These are phyloP conservation scores for Poeciliopsis turrubarensis DNA, from an alignment of 2,113 vertebrate genomes.

Conservation along the genomic window DNA sequence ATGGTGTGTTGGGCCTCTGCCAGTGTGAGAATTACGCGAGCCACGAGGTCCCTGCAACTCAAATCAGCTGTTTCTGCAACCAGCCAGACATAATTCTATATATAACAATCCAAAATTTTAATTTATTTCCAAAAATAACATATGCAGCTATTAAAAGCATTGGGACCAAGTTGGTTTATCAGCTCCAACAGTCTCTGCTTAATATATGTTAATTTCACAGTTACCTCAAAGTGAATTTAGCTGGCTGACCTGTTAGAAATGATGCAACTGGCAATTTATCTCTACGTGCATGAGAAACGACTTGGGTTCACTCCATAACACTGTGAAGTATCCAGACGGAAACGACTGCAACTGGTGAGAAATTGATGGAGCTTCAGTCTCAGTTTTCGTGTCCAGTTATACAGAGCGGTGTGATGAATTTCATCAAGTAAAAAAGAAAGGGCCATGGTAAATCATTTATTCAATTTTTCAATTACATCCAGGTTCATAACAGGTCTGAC, in stretches of 20 bases:
- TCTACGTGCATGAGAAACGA: slow-evolving; percentile 17
- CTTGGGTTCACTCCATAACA: neutral
- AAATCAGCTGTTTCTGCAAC: slow-evolving; percentile 63
- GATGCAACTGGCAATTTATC: slow-evolving; percentile 46
- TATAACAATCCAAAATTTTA: slow-evolving; percentile 63
- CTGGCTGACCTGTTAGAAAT: slow-evolving; percentile 15
- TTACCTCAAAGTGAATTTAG: slow-evolving; percentile 29
- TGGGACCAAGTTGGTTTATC: slow-evolving; percentile 58
- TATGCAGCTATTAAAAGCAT: slow-evolving; percentile 60
- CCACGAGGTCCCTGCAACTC: slow-evolving; percentile 59
- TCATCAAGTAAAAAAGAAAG: slow-evolving; percentile 13
- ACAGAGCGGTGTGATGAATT: slow-evolving; percentile 18
- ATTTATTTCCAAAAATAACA: slow-evolving; percentile 62
- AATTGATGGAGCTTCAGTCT: slow-evolving; percentile 7
- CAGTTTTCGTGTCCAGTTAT: slow-evolving; percentile 19
- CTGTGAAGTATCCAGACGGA: neutral
- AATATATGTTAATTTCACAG: slow-evolving; percentile 56
- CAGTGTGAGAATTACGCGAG: slow-evolving; percentile 46
- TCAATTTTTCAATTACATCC: slow-evolving; percentile 43
- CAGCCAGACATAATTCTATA: slow-evolving; percentile 61
- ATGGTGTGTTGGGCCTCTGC: slow-evolving; percentile 56
- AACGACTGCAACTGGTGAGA: neutral
- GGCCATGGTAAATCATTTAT: slow-evolving; percentile 39
- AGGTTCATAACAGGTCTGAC: slow-evolving; percentile 56
- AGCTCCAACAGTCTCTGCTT: slow-evolving; percentile 17